Conservation (phyloP, 2,113 vertebrate species). For the Ivindomyrus marchei region DNA sequence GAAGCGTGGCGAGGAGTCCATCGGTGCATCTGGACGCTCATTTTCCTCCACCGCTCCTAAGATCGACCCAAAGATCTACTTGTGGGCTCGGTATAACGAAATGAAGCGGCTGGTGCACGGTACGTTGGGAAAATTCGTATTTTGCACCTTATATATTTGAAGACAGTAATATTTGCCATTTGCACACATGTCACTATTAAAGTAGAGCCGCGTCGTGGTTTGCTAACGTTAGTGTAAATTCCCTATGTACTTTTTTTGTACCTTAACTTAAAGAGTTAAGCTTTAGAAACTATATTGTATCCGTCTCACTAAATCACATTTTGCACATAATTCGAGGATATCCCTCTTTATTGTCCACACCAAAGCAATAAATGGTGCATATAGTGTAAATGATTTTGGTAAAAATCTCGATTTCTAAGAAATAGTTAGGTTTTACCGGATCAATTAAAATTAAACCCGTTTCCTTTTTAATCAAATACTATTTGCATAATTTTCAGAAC, state of each 20-base stretch:
- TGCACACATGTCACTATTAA: not conserved
- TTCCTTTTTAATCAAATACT: not conserved
- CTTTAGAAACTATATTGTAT: not conserved
- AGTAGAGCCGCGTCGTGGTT: not conserved
- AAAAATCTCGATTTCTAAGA: not conserved
- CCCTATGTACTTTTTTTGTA: not conserved
- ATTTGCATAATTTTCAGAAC: not conserved
- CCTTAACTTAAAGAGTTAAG: not conserved
- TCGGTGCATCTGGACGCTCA: constrained; percentile 38
- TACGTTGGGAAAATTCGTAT: constrained; percentile 32
- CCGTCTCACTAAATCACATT: not conserved
- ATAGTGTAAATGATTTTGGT: not conserved
- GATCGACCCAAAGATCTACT: constrained; percentile 49
- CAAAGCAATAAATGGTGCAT: not conserved
- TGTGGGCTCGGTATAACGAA: constrained; percentile 70
- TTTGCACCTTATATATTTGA: not conserved
- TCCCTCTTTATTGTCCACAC: not conserved
- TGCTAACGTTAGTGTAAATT: not conserved
- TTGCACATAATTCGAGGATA: not conserved
- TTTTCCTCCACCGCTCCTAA: constrained; percentile 51
- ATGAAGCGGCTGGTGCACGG: constrained; percentile 71
- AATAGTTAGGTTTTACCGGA: not conserved
- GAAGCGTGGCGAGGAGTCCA: constrained; percentile 38
- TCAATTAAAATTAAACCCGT: not conserved
- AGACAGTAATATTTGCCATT: not conserved